Evolutionary conservation across 2,797 vertebrate species (phyloP).

Genomic region (Clarias laeviceps): DNA sequence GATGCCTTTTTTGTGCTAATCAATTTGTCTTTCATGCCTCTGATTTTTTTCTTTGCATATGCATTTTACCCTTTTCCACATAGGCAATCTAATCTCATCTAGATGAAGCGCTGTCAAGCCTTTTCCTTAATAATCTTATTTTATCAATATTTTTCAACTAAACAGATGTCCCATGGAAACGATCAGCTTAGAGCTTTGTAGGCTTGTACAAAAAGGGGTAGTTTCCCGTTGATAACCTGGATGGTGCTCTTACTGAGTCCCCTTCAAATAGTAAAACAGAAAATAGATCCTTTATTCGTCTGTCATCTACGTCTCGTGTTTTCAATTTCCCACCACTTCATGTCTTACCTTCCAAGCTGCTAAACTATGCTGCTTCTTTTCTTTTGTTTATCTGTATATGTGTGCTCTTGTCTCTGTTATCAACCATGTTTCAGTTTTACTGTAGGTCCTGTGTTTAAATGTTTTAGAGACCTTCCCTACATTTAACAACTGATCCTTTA

Average conservation of each 20-base stretch:
- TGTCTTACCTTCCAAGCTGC: constrained; percentile 36
- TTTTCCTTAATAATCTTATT: constrained; percentile 36
- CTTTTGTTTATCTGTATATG: constrained; percentile 47
- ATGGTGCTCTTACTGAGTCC: constrained; percentile 2
- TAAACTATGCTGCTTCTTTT: constrained; percentile 43
- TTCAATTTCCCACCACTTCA: constrained; percentile 38
- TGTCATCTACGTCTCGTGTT: constrained; percentile 36
- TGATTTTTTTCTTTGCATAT: constrained; percentile 57
- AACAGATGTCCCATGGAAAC: constrained; percentile 22
- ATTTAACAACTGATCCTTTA: constrained; percentile 61
- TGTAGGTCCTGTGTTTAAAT: constrained; percentile 57
- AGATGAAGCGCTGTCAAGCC: constrained; percentile 27
- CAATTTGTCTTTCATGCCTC: constrained; percentile 68
- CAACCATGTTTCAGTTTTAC: constrained; percentile 55
- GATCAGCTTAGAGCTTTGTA: constrained; percentile 13
- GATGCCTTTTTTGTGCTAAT: constrained; percentile 63
- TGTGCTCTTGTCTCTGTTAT: constrained; percentile 52
- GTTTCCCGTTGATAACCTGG: constrained; percentile 8
- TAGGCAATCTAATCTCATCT: constrained; percentile 30
- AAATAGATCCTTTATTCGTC: constrained; percentile 41
- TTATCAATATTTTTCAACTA: constrained; percentile 32
- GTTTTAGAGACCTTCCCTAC: constrained; percentile 66
- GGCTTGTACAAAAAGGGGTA: background rate
- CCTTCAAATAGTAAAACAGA: constrained; percentile 7
- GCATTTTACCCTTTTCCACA: constrained; percentile 37